Evolutionary conservation across 2,113 vertebrate genomes (phyloP).

Genomic region (Ceuthmochares aereus): DNA sequence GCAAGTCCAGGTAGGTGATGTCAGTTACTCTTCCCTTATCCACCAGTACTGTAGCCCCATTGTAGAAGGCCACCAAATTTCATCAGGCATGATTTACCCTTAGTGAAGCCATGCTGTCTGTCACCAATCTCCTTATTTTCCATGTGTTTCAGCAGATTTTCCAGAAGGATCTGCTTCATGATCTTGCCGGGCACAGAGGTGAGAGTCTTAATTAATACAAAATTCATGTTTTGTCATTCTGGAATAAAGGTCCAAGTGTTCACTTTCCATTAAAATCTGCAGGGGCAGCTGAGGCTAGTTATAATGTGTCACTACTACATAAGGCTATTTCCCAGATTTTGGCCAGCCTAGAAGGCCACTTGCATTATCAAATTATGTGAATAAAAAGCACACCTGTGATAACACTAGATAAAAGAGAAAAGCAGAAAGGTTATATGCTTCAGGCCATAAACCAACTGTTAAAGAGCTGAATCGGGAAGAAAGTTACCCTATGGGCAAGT

Average conservation of each 20-base stretch:
- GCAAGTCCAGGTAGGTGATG: too few relatives aligned
- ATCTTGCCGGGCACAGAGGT: too few relatives aligned
- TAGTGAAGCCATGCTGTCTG: too few relatives aligned
- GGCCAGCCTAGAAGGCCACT: neutral
- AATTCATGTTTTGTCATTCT: neutral
- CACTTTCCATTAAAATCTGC: neutral
- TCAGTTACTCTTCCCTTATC: too few relatives aligned
- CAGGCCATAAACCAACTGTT: neutral
- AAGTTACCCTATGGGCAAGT: slow-evolving; percentile 13
- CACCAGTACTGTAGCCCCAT: too few relatives aligned
- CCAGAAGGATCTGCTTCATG: too few relatives aligned
- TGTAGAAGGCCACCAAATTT: too few relatives aligned
- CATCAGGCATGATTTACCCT: too few relatives aligned
- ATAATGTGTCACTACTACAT: neutral
- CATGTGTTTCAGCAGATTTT: too few relatives aligned
- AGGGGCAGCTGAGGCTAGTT: neutral
- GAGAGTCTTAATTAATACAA: neutral
- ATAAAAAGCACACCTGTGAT: neutral
- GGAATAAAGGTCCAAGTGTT: neutral
- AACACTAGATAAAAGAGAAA: neutral
- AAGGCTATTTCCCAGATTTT: neutral
- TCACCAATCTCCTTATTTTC: too few relatives aligned
- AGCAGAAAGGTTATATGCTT: neutral
- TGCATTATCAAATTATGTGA: neutral
- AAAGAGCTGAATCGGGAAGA: neutral